Conservation (phyloP, 2,888 invertebrate species). For the Cephus sareptanus region DNA sequence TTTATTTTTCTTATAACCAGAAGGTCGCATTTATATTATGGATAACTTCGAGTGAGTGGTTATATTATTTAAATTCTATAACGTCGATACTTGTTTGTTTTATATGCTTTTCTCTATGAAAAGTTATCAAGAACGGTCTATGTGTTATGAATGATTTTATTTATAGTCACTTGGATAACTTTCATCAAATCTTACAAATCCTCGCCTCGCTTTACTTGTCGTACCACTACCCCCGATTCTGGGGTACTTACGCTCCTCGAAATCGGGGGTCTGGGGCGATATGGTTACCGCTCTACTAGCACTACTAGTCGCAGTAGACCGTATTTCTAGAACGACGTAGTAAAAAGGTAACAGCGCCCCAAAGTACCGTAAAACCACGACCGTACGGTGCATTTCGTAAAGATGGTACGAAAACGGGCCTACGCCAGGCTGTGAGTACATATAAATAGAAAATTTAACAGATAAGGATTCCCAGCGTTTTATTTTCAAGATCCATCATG, state of each 20-base stretch:
- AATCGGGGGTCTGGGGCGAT: neutral
- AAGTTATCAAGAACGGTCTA: neutral
- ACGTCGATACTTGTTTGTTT: neutral
- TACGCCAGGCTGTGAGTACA: slow-evolving; percentile 1
- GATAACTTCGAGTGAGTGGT: neutral
- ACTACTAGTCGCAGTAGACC: slow-evolving; percentile 12
- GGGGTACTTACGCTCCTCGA: neutral
- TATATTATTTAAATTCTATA: neutral
- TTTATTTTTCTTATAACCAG: neutral
- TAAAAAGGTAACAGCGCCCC: slow-evolving; percentile 64
- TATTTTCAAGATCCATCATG: neutral
- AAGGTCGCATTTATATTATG: neutral
- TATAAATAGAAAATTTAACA: neutral
- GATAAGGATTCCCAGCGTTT: neutral
- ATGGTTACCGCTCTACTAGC: neutral
- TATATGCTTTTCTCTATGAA: neutral
- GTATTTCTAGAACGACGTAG: slow-evolving; percentile 59
- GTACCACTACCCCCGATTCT: neutral
- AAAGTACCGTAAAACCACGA: slow-evolving; percentile 64
- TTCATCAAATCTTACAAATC: neutral
- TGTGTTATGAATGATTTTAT: neutral
- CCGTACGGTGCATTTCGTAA: slow-evolving; percentile 62
- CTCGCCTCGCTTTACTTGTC: neutral
- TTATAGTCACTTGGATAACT: neutral
- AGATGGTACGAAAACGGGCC: slow-evolving; percentile 47